phyloP scores from a whole-genome alignment of 2,797 vertebrate species.

The Chaetophractus vellerosus region DNA sequence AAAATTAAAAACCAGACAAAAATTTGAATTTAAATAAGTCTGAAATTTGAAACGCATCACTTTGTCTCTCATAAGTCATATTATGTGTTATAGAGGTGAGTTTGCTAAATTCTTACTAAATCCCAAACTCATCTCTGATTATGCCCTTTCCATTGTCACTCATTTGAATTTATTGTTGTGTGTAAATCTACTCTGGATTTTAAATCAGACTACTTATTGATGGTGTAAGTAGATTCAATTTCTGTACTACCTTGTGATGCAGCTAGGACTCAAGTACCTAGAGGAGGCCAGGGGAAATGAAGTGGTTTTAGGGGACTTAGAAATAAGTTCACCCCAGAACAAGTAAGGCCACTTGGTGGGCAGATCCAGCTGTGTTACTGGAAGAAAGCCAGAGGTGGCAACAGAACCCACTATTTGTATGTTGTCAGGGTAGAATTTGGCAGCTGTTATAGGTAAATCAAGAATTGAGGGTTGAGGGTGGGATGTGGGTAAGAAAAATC shows the following conservation, averaged over 20 bases:
- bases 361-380: neutral
- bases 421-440: neutral
- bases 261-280: neutral
- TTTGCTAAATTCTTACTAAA: neutral
- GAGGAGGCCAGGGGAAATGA: neutral
- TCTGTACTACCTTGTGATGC: neutral
- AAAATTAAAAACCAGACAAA: neutral
- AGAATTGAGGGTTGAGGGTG: neutral
- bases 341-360: neutral
- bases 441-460: neutral
- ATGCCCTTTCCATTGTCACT: neutral
- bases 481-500: neutral
- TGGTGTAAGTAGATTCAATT: neutral
- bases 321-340: neutral
- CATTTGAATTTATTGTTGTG: neutral
- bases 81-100: neutral
- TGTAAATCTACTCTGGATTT: neutral
- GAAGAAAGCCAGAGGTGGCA: neutral
- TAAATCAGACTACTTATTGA: neutral
- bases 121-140: neutral
- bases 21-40: conserved; percentile 8
- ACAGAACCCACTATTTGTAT: neutral
- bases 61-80: neutral
- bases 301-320: neutral
- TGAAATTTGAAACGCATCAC: conserved; percentile 7